Evolutionary conservation across 2,888 invertebrate species (phyloP), one percentile per base, ranked within the genome.

Genomic region (Therioaphis trifolii): DNA sequence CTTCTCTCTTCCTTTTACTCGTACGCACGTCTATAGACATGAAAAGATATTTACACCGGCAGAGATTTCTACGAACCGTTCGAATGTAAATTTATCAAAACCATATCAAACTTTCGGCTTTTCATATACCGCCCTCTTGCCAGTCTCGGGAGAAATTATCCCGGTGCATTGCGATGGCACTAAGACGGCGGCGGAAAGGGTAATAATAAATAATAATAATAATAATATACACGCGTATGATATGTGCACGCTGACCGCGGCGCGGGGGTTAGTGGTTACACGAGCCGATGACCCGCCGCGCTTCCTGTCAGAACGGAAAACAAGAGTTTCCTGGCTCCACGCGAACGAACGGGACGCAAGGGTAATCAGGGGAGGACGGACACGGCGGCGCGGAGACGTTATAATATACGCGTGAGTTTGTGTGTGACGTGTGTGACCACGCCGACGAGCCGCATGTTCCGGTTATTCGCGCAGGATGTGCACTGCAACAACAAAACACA

Each of bases 241-340:
- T 15, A 43, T 18, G 24, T 1, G 15, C 21, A 46, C 46, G 18
- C 11, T 5, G 7, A 35, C 4, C n/a, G n/a, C n/a, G n/a, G n/a
- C n/a, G n/a, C 43, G 43, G 40, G 40, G 21, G 21, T 35, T 46
- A 14, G 14, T 4, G 52, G 40, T 14, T 21, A 27, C 15, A 68
- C 43, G 15, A 43, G 40, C 18, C 46, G 21, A 63, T 12, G 61
- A 63, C 27, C n/a, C 76, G 40, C 46, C 29, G 21, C 49, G 24
- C 15, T 24, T 24, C 12, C 7, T n/a, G n/a, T n/a, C n/a, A n/a
- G 29, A 71, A 79, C 69, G n/a, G 79, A 72, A 82, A 80, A 82
- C 72, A 7, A 63, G 18, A 35, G 71, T 63, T 82, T 82, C 72
- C 72, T 82, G 80, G 61, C 21, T 15, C n/a, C n/a, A 27, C 11